Evolutionary conservation across 1,140 invertebrate genomes (phyloP).

Genomic region (Pemphigus obesinymphae): DNA sequence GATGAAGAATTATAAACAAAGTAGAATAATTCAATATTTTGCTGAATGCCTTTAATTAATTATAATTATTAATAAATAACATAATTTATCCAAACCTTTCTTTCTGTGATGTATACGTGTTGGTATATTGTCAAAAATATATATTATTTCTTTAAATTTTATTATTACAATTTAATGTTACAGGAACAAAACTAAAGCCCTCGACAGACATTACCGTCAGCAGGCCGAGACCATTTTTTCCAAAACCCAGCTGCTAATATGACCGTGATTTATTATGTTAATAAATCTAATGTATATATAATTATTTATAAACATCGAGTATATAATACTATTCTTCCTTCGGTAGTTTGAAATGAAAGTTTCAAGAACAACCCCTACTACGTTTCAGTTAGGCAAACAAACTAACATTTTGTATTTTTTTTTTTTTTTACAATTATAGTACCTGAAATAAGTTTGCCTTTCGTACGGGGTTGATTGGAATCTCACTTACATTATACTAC

Average conservation of each 20-base stretch:
- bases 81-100: no score
- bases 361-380: slow-evolving; percentile 23
- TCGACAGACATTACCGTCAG: slow-evolving; percentile 9
- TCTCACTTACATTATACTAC: not conserved
- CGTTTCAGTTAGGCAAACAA: slow-evolving; percentile 34
- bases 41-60: no score
- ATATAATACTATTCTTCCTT: not conserved
- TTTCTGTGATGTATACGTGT: no score
- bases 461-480: slow-evolving; percentile 30
- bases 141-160: no score
- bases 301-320: not conserved
- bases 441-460: slow-evolving; percentile 41
- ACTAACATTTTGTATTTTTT: slow-evolving; percentile 35
- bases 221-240: slow-evolving; percentile 28
- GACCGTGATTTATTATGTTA: slow-evolving; percentile 21
- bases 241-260: slow-evolving; percentile 10
- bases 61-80: no score
- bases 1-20: no score
- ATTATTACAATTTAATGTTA: not conserved
- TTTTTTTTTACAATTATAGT: not conserved
- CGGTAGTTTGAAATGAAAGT: slow-evolving; percentile 12
- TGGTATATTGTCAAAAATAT: no score
- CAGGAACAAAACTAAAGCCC: slow-evolving; percentile 15
- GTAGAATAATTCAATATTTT: no score
- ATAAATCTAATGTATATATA: slow-evolving; percentile 33